These are phyloP conservation scores for Mormyrops attenuatus DNA, from an alignment of 2,797 vertebrate genomes.

Conservation along the genomic window DNA sequence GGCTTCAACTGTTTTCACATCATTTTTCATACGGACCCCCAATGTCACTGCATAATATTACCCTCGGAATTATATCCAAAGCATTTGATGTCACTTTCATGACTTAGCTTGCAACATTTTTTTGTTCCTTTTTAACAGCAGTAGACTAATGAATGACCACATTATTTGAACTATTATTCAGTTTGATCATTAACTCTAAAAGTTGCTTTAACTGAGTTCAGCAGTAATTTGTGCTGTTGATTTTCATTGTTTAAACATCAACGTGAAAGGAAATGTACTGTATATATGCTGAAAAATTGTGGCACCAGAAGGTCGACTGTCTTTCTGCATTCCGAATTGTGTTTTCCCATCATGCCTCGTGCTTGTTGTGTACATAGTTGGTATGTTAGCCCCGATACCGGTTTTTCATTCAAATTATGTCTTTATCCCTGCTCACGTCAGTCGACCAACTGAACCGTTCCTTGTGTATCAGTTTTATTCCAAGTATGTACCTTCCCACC, in stretches of 20 bases:
- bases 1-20: neutral
- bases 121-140: neutral
- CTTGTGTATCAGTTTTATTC: neutral
- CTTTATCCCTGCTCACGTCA: neutral
- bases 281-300: neutral
- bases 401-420: neutral
- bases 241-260: neutral
- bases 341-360: neutral
- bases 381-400: neutral
- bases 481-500: neutral
- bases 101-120: neutral
- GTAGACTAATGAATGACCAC: neutral
- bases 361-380: neutral
- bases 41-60: neutral
- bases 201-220: neutral
- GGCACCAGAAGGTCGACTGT: neutral
- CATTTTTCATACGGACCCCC: neutral
- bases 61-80: neutral
- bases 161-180: slow-evolving; percentile 37
- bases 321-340: neutral
- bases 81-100: neutral
- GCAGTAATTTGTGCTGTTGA: neutral
- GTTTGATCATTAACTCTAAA: neutral
- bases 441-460: neutral
- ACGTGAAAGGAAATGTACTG: neutral